Evolutionary conservation across 2,797 vertebrate species (phyloP).

Genomic region (Tauraco hartlaubi): DNA sequence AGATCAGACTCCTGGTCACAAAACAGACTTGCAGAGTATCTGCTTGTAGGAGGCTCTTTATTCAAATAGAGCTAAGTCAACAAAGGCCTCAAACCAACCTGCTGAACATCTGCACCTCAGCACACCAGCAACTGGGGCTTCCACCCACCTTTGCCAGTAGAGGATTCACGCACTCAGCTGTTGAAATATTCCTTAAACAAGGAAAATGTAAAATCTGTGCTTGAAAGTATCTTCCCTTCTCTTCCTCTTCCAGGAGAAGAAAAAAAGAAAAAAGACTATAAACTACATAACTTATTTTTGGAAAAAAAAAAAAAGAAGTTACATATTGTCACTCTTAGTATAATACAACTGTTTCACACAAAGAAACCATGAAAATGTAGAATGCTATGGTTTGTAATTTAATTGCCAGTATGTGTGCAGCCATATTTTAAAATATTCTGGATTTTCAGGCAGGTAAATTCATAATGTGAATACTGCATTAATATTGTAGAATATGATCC

Average conservation of each 20-base stretch:
- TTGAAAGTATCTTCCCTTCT: background rate
- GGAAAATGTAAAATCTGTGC: background rate
- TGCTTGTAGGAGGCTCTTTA: background rate
- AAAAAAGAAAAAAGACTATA: background rate
- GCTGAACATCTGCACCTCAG: background rate
- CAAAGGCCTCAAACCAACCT: background rate
- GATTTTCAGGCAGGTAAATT: conserved; percentile 56
- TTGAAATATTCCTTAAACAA: background rate
- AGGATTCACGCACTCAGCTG: background rate
- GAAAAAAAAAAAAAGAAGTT: background rate
- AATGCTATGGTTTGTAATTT: background rate
- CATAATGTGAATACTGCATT: conserved; percentile 33
- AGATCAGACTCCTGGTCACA: background rate
- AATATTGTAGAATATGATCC: conserved; percentile 47
- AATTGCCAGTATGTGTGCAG: background rate
- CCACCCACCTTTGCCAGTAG: background rate
- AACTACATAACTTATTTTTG: background rate
- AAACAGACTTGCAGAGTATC: background rate
- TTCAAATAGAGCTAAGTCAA: background rate
- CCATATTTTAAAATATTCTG: conserved; percentile 17
- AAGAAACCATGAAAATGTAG: background rate
- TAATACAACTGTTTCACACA: background rate
- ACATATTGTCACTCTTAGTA: background rate
- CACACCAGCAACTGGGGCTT: background rate
- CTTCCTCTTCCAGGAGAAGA: background rate